These are phyloP conservation scores for Asobara japonica DNA, from an alignment of 1,140 invertebrate species.

Conservation along the genomic window DNA sequence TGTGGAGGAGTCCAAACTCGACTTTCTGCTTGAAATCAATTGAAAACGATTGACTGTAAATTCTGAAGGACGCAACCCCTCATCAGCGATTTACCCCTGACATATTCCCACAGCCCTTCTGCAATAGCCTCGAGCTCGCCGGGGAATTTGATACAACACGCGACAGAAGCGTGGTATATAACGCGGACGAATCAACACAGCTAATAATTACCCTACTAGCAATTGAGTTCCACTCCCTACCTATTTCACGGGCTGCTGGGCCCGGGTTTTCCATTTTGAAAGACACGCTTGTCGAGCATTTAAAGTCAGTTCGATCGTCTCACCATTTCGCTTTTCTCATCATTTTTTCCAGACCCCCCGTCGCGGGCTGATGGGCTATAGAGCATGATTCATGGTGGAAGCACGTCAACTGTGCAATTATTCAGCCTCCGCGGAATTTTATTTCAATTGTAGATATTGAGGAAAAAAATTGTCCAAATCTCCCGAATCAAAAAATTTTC, in stretches of 20 bases:
- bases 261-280: slow-evolving; percentile 40
- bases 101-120: neutral
- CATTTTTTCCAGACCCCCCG: neutral
- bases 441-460: no score
- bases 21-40: neutral
- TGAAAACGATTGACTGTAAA: slow-evolving; percentile 1
- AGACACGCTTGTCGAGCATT: slow-evolving; percentile 19
- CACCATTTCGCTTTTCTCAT: neutral
- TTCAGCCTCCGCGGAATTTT: slow-evolving; percentile 34
- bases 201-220: slow-evolving; percentile 53
- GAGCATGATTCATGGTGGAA: slow-evolving; percentile 34
- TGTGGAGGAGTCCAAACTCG: neutral
- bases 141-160: neutral
- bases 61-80: neutral
- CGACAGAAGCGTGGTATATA: neutral
- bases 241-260: slow-evolving; percentile 47
- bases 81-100: neutral
- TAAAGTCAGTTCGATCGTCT: neutral
- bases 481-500: no score
- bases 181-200: slow-evolving; percentile 42
- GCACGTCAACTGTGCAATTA: slow-evolving; percentile 41
- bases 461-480: no score
- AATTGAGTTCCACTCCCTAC: slow-evolving; percentile 39
- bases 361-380: neutral
- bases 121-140: slow-evolving; percentile 4